Evolutionary conservation across 2,888 invertebrate species (phyloP), one percentile per base, ranked within the genome.

Genomic region (Melieria omissa): DNA sequence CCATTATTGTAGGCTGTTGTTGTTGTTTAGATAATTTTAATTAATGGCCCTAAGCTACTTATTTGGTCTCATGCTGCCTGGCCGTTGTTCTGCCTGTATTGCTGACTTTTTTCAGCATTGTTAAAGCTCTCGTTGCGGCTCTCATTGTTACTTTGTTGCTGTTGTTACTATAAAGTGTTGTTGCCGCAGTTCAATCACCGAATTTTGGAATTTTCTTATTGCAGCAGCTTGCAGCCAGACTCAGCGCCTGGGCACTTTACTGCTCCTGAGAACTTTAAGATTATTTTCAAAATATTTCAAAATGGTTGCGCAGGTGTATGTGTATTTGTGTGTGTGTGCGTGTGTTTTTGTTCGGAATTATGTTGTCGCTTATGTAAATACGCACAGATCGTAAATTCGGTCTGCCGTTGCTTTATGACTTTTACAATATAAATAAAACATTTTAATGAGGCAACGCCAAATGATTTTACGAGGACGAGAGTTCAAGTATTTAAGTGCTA

Each of bases 391-490:
- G 64, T 54, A 64, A 49, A 44, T 42, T 16, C 8, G 44, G 52
- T 14, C 44, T 54, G 42, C 14, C 52, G 41, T 60, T 7, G 10
- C 42, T 54, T 66, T 66, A 66, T 47, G 66, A 66, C 66, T 66
- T 66, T 66, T 66, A 57, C 57, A 66, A 29, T 29, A 29, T 29
- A 29, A 66, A 58, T 66, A 41, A 55, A 66, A 66, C 66, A 66
- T 60, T 68, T 68, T 68, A 68, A 68, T 68, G 68, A 61, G 61
- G 61, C 68, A 68, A 60, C 68, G 60, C 60, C 16, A 68, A 68
- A 68, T 61, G 49, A 68, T 14, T 68, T 60, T 60, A 61, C 3
- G 47, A 46, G 14, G 9, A 7, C 41, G 29, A 16, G 12, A 9
- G 29, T 9, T 5, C 45, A 62, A 6, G 44, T 42, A 14, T 64